Evolutionary conservation across 1,140 invertebrate species (phyloP).

Genomic region (Maniola jurtina): DNA sequence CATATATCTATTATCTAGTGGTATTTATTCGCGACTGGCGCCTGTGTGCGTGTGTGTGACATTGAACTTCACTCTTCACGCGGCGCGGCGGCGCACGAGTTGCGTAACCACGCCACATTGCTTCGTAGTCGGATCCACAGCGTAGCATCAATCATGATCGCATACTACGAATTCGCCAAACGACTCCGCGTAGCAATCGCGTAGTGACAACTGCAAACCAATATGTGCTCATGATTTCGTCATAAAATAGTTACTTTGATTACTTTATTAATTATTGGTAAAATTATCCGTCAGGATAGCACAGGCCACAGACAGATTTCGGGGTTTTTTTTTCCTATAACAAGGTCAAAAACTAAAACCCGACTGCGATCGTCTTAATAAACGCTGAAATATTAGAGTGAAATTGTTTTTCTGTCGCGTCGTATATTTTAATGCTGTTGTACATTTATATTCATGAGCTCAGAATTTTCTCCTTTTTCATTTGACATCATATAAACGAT

Average conservation of each 20-base stretch:
- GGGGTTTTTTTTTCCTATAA: too few relatives aligned
- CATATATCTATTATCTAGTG: slow-evolving; percentile 17
- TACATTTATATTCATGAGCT: too few relatives aligned
- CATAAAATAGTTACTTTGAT: background rate
- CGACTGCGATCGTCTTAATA: too few relatives aligned
- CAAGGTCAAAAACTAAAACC: too few relatives aligned
- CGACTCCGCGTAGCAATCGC: background rate
- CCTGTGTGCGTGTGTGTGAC: slow-evolving; percentile 63
- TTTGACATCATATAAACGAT: too few relatives aligned
- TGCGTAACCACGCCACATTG: slow-evolving; percentile 56
- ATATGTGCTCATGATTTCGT: background rate
- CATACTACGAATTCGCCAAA: slow-evolving; percentile 12
- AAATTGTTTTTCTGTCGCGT: too few relatives aligned
- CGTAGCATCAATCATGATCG: slow-evolving; percentile 22
- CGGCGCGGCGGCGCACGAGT: slow-evolving; percentile 57
- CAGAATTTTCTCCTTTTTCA: too few relatives aligned
- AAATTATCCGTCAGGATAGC: background rate
- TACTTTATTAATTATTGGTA: background rate
- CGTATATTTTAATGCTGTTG: too few relatives aligned
- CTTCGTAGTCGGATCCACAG: slow-evolving; percentile 16
- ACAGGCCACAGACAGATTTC: too few relatives aligned
- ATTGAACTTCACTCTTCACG: slow-evolving; percentile 78
- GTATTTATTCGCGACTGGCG: slow-evolving; percentile 27
- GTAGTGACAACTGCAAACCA: background rate
- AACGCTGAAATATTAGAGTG: too few relatives aligned